Conservation (phyloP, 2,113 vertebrate genomes). For the Pseudorectes ferrugineus region DNA sequence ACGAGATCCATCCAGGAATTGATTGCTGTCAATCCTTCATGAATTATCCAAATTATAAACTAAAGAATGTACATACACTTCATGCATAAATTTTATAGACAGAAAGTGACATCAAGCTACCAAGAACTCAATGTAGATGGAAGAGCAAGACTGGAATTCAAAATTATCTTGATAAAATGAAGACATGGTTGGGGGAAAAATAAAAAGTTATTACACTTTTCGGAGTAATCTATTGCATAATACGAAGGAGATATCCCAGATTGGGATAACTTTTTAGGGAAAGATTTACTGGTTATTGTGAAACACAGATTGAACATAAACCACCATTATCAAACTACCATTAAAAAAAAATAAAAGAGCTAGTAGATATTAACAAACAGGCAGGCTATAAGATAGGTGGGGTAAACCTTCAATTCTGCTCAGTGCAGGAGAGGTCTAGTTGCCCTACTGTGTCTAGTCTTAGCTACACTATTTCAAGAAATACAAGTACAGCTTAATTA, state of each 20-base stretch:
- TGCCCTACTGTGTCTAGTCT: background rate
- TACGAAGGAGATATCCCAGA: background rate
- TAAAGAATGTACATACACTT: background rate
- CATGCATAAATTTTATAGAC: background rate
- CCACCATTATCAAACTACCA: background rate
- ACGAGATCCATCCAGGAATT: background rate
- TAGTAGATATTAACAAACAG: background rate
- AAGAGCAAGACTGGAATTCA: background rate
- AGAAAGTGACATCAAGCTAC: background rate
- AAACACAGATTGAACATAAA: background rate
- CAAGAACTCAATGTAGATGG: background rate
- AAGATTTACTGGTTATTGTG: background rate
- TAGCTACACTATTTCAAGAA: background rate
- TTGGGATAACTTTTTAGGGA: background rate
- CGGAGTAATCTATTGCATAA: background rate
- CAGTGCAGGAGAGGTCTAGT: background rate
- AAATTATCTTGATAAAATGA: background rate
- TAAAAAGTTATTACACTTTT: background rate
- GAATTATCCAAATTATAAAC: background rate
- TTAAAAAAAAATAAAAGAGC: background rate
- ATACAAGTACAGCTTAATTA: background rate
- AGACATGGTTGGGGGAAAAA: accelerated
- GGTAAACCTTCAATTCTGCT: background rate
- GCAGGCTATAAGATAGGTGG: background rate
- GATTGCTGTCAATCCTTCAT: background rate